These are phyloP conservation scores for Anguilla marmorata DNA, from an alignment of 2,797 vertebrate genomes.

Conservation along the genomic window DNA sequence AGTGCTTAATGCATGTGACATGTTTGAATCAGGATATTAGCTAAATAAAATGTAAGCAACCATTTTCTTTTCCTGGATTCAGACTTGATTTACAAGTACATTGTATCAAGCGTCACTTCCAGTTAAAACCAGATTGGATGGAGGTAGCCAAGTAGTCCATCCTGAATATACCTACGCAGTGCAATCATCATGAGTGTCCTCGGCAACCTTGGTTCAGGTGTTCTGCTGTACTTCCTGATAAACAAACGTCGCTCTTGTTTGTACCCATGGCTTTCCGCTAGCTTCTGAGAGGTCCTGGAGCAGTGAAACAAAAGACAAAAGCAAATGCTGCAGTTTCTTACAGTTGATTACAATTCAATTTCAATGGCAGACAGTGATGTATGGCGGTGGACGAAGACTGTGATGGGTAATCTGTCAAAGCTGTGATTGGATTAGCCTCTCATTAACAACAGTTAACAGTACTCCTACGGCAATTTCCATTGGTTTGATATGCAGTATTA, in stretches of 20 bases:
- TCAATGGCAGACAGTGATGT: background rate
- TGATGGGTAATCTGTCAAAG: background rate
- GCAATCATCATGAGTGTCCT: background rate
- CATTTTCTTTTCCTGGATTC: background rate
- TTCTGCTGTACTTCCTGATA: background rate
- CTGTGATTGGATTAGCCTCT: background rate
- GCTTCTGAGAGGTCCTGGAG: background rate
- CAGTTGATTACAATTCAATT: background rate
- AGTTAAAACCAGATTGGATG: background rate
- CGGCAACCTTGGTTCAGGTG: background rate
- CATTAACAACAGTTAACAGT: background rate
- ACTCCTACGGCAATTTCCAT: background rate
- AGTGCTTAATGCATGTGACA: background rate
- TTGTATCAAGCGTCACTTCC: background rate
- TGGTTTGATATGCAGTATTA: background rate
- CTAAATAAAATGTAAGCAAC: background rate
- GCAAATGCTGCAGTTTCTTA: background rate
- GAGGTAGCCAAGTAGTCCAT: background rate
- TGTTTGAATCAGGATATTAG: background rate
- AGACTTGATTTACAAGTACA: background rate
- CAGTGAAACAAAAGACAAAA: background rate
- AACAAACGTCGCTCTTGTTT: background rate
- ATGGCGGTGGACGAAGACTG: background rate
- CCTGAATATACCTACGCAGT: background rate
- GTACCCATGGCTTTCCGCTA: background rate